These are phyloP conservation scores for Cercopithecus diana DNA, from an alignment of 2,797 vertebrate genomes.

Conservation along the genomic window DNA sequence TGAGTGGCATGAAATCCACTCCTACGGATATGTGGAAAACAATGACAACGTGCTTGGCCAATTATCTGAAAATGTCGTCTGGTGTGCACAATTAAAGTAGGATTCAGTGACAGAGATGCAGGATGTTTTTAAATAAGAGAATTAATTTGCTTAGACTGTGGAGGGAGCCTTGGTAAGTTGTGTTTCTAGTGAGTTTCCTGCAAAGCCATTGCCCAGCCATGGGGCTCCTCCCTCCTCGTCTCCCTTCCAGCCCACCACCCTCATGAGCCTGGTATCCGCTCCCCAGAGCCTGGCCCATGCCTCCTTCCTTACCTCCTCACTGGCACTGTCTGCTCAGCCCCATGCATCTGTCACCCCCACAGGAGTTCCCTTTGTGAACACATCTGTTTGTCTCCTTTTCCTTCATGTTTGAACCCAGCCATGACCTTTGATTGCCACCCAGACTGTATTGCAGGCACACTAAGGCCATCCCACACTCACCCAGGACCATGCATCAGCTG, in stretches of 20 bases:
- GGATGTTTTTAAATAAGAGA: neutral
- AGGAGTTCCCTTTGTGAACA: neutral
- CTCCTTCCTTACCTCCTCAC: fast-evolving
- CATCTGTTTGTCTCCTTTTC: fast-evolving
- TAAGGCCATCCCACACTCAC: fast-evolving
- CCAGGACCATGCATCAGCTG: neutral
- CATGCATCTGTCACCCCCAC: fast-evolving
- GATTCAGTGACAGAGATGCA: neutral
- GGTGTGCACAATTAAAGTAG: neutral
- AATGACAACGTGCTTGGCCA: no score
- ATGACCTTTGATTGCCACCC: fast-evolving
- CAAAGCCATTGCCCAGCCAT: neutral
- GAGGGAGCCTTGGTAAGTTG: fast-evolving
- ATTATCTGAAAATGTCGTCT: fast-evolving
- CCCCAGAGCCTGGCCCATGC: fast-evolving
- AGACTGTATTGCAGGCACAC: no score
- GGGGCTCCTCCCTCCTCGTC: neutral
- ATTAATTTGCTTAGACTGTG: fast-evolving
- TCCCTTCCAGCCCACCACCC: fast-evolving
- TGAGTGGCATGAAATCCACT: neutral
- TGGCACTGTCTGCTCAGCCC: neutral
- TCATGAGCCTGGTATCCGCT: fast-evolving
- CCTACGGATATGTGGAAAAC: fast-evolving
- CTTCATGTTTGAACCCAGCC: neutral
- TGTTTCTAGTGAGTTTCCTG: fast-evolving